A percentile compares a stretch with the other conserved stretches of the same genome.
These are phyloP conservation scores for Intellagama lesueurii DNA, from an alignment of 2,797 vertebrate species.

Conservation along the genomic window DNA sequence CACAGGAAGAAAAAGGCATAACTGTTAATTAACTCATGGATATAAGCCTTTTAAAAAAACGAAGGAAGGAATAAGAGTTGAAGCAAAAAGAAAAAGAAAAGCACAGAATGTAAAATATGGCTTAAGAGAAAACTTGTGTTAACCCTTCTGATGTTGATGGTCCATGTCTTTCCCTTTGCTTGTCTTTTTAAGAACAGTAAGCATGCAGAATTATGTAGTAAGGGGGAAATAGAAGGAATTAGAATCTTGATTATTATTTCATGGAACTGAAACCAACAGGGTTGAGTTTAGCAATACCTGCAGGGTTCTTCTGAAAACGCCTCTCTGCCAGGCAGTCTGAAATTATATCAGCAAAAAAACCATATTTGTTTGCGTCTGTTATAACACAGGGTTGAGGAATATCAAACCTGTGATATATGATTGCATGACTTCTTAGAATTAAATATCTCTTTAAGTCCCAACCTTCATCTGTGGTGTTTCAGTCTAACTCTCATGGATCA, in stretches of 20 bases:
- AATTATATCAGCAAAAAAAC: constrained; percentile 76
- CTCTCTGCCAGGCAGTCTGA: constrained; percentile 87
- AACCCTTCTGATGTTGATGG: not conserved
- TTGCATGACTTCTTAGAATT: not conserved
- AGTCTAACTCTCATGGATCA: not conserved
- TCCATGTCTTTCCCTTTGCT: constrained; percentile 5
- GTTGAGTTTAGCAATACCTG: constrained; percentile 82
- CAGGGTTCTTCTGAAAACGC: constrained; percentile 79
- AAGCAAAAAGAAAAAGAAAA: constrained; percentile 13
- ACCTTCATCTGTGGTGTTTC: not conserved
- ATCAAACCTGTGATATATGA: not conserved
- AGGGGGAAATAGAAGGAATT: constrained; percentile 29
- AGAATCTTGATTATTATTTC: constrained; percentile 45
- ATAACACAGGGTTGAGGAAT: not conserved
- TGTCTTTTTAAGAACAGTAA: constrained; percentile 45
- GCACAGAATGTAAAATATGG: not conserved
- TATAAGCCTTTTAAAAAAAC: not conserved
- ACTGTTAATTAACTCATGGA: not conserved
- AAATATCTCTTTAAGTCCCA: not conserved
- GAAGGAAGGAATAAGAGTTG: not conserved
- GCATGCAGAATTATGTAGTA: constrained; percentile 48
- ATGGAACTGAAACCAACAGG: constrained; percentile 21
- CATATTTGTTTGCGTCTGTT: constrained; percentile 54
- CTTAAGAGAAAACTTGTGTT: not conserved
- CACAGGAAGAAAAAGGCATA: constrained; percentile 12